Conservation (phyloP, 2,113 vertebrate genomes). For the Meriones unguiculatus region DNA sequence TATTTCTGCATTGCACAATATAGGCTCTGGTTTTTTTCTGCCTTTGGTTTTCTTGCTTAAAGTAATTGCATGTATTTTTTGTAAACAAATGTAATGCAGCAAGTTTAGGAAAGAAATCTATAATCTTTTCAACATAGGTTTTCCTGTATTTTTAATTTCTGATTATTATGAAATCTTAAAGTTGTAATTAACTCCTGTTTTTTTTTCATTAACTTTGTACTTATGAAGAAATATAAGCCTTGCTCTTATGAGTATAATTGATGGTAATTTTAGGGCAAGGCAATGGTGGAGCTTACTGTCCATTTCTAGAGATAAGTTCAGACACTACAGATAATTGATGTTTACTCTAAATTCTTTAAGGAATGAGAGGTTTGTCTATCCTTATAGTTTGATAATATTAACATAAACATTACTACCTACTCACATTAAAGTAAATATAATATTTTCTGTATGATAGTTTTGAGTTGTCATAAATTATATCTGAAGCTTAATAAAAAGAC, state of each 20-base stretch:
- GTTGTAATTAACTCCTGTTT: background rate
- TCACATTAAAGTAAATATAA: background rate
- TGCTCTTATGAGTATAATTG: no score
- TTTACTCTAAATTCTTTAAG: background rate
- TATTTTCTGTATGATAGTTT: background rate
- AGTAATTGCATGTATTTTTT: slow-evolving; percentile 13
- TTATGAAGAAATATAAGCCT: background rate
- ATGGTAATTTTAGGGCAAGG: background rate
- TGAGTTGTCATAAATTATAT: background rate
- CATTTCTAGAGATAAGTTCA: background rate
- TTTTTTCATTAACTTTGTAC: no score
- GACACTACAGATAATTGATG: background rate
- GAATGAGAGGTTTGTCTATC: background rate
- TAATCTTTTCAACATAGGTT: background rate
- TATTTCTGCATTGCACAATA: background rate
- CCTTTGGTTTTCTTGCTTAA: background rate
- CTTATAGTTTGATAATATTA: background rate
- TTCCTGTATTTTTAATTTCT: background rate
- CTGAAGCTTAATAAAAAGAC: background rate
- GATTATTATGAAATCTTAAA: background rate
- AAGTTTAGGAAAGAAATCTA: background rate
- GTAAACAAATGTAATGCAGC: background rate
- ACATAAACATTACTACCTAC: background rate
- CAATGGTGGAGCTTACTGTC: background rate
- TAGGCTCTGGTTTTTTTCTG: background rate